Evolutionary conservation across 2,888 invertebrate species (phyloP), one percentile per base, ranked within the genome.

Genomic region (Caenorhabditis becei): DNA sequence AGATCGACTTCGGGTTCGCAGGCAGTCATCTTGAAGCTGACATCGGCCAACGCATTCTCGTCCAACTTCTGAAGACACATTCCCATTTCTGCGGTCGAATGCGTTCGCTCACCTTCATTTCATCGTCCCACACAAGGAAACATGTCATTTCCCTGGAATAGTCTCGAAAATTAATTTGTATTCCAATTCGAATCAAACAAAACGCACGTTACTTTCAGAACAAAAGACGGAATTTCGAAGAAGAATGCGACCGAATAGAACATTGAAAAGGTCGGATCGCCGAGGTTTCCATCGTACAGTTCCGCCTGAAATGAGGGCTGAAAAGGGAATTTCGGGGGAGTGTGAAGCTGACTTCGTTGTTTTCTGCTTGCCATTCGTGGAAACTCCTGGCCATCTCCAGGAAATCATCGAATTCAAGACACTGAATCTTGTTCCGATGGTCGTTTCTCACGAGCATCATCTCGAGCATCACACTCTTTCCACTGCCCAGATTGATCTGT

Each of bases 51-150:
- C 53, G 75, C 69, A n/a, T 58, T 63, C 23, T 80, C 80, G 37
- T 74, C 71, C 11, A 77, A 20, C 54, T 71, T 71, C 77, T 77
- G 75, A 28, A 62, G 35, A 37, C 7, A 23, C 14, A 20, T 8
- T 32, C 16, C 0, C 56, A 28, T 20, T 51, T 23, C 14, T 0
- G 7, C 44, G 54, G 3, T 4, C 49, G 8, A 20, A 32, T 32
- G 4, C 32, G 5, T 49, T 18, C 4, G 16, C 35, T 24, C n/a
- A 67, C 80, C 56, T 80, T 80, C 59, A 61, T 74, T 59, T 80
- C 80, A 41, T 79, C 74, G 56, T 83, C 83, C 83, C 83, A 83
- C n/a, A 83, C 83, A 18, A 83, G 61, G n/a, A 83, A 83, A 37
- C 77, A 77, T 20, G 77, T 77, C 63, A 84, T 70, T 75, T 80